A percentile compares a stretch with the other conserved stretches of the same genome.
phyloP scores from a whole-genome alignment of 2,113 vertebrate species.

The Sorex fumeus region DNA sequence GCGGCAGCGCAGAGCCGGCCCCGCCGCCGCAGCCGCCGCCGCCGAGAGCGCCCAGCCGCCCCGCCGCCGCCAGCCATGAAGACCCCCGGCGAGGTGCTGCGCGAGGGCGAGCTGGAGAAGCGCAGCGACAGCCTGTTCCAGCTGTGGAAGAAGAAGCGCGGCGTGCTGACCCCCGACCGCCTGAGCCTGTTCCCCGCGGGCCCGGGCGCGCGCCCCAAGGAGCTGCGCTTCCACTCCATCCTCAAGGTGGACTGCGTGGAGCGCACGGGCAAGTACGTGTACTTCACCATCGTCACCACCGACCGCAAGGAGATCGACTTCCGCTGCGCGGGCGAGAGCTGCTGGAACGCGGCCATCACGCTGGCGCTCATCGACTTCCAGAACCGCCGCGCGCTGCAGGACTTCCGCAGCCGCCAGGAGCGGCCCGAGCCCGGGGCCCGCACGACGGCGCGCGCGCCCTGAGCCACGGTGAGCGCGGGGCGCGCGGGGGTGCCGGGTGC shows the following conservation, averaged over 20 bases:
- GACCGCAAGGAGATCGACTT: slow-evolving; percentile 98
- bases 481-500: too few relatives aligned
- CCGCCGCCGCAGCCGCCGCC: too few relatives aligned
- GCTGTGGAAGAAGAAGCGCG: slow-evolving; percentile 97
- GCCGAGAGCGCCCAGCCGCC: too few relatives aligned
- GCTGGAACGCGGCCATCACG: slow-evolving; percentile 97
- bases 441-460: slow-evolving; percentile 89
- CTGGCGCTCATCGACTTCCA: slow-evolving; percentile 98
- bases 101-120: slow-evolving; percentile 97
- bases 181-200: slow-evolving; percentile 94
- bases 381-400: slow-evolving; percentile 96
- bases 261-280: slow-evolving; percentile 96
- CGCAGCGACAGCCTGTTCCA: slow-evolving; percentile 97
- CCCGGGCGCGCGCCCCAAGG: slow-evolving; percentile 91
- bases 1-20: fast-evolving
- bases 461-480: slow-evolving; percentile 71
- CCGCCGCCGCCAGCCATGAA: slow-evolving; percentile 85
- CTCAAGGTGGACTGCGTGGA: slow-evolving; percentile 98
- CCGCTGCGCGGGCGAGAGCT: slow-evolving; percentile 94
- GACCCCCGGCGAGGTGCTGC: slow-evolving; percentile 92
- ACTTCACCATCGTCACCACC: slow-evolving; percentile 98
- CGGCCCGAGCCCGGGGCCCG: slow-evolving; percentile 89
- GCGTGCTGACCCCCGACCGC: slow-evolving; percentile 95
- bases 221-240: slow-evolving; percentile 95
- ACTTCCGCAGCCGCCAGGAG: slow-evolving; percentile 94